Percentiles rank a stretch among this genome's conserved stretches.
These are phyloP conservation scores for Oxytorus armatus DNA, from an alignment of 2,888 invertebrate genomes.

Conservation along the genomic window DNA sequence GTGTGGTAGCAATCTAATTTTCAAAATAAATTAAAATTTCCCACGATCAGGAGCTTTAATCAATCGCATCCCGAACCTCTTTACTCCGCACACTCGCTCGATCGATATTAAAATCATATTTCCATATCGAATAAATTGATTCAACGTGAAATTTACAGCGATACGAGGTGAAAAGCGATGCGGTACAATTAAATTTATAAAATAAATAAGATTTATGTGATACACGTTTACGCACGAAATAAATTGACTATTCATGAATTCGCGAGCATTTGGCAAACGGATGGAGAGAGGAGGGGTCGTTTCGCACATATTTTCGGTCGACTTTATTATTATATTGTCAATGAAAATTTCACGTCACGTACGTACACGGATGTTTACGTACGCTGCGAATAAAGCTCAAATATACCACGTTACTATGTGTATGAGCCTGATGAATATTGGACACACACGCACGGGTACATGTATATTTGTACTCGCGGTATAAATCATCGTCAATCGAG, in stretches of 20 bases:
- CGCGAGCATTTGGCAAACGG: neutral
- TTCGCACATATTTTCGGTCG: conserved; percentile 31
- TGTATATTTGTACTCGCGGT: conserved; percentile 9
- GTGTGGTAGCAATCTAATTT: neutral
- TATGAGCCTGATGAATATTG: neutral
- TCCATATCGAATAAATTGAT: conserved; percentile 19
- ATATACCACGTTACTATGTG: neutral
- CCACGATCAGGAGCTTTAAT: neutral
- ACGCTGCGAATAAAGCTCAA: conserved; percentile 9
- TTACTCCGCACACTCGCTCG: neutral
- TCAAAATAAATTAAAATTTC: neutral
- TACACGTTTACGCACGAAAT: conserved; percentile 10
- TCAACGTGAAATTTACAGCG: conserved; percentile 11
- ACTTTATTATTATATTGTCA: conserved; percentile 29
- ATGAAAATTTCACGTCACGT: conserved; percentile 51
- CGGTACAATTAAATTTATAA: conserved; percentile 23
- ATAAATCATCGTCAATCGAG: conserved; percentile 62
- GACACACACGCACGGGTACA: neutral
- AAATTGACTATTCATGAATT: conserved; percentile 39
- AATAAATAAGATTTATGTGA: conserved; percentile 21
- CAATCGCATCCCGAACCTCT: neutral
- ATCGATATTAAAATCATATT: conserved; percentile 18
- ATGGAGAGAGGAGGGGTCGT: conserved; percentile 8
- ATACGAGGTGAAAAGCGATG: neutral
- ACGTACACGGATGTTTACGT: conserved; percentile 1